Evolutionary conservation across 2,113 vertebrate genomes (phyloP).

Genomic region (Cygnus atratus): DNA sequence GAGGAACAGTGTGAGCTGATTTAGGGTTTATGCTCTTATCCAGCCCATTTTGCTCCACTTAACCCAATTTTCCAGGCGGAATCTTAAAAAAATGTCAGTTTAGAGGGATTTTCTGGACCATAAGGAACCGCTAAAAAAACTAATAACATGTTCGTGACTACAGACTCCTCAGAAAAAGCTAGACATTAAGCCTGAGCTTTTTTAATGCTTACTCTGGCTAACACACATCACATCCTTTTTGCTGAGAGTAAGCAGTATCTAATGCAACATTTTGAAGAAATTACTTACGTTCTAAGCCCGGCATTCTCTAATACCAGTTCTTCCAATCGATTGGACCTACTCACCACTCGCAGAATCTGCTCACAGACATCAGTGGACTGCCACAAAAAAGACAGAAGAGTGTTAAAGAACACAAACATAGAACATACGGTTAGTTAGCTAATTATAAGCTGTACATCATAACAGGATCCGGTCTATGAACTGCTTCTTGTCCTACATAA

Average conservation of each 20-base stretch:
- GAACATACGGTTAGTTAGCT: neutral
- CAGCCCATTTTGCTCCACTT: neutral
- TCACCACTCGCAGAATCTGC: constrained; percentile 92
- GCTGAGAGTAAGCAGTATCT: neutral
- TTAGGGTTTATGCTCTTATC: neutral
- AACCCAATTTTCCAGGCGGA: neutral
- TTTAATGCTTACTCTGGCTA: neutral
- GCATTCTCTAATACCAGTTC: constrained; percentile 94
- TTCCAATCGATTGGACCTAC: constrained; percentile 90
- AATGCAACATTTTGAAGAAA: neutral
- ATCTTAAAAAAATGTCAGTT: neutral
- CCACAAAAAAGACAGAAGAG: constrained; percentile 55
- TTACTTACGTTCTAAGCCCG: constrained; percentile 91
- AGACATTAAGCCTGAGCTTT: neutral
- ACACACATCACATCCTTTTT: neutral
- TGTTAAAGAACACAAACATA: neutral
- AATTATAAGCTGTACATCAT: neutral
- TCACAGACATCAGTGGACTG: constrained; percentile 95
- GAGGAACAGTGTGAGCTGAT: neutral
- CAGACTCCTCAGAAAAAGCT: neutral
- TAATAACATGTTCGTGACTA: neutral
- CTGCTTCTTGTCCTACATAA: neutral
- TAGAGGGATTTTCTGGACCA: neutral
- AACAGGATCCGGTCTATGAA: neutral
- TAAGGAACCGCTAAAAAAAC: neutral